Conservation (phyloP, 2,888 invertebrate species). For the Drosophila flavopinicola region DNA sequence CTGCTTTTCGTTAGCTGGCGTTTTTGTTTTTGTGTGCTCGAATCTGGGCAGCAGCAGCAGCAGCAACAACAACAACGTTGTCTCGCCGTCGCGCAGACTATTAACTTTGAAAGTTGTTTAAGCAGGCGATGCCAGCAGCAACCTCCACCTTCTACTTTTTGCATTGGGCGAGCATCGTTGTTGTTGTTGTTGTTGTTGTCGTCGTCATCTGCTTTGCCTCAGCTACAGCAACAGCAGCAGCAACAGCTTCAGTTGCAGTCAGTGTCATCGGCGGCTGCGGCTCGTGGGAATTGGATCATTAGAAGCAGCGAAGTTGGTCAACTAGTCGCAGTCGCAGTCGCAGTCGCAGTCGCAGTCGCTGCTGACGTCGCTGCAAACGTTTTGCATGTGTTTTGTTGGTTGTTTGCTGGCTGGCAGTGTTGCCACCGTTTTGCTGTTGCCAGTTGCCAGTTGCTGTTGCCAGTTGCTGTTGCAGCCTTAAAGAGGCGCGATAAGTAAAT, state of each 20-base stretch:
- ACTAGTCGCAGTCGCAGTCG: slow-evolving; percentile 48
- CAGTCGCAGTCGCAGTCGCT: slow-evolving; percentile 38
- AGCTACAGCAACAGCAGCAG: slow-evolving; percentile 8
- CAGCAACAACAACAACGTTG: too few species aligned
- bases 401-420: slow-evolving; percentile 56
- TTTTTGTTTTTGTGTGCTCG: slow-evolving; percentile 27
- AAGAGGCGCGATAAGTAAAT: slow-evolving; percentile 81
- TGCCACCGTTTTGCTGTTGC: slow-evolving; percentile 65
- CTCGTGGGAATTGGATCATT: slow-evolving; percentile 84
- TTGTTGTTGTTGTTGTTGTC: slow-evolving; percentile 42
- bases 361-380: slow-evolving; percentile 49
- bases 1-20: slow-evolving; percentile 16
- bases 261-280: slow-evolving; percentile 74
- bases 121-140: slow-evolving; percentile 74
- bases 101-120: slow-evolving; percentile 82
- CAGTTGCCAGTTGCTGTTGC: slow-evolving; percentile 1
- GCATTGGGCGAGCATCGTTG: slow-evolving; percentile 76
- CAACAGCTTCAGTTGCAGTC: slow-evolving; percentile 42
- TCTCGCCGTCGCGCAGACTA: slow-evolving; percentile 82
- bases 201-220: slow-evolving; percentile 49
- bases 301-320: slow-evolving; percentile 81
- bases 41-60: too few species aligned
- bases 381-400: slow-evolving; percentile 76
- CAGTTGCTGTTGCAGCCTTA: slow-evolving; percentile 56
- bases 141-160: slow-evolving; percentile 80